phyloP scores from a whole-genome alignment of 2,113 vertebrate genomes.

The Ceyx margarethae region DNA sequence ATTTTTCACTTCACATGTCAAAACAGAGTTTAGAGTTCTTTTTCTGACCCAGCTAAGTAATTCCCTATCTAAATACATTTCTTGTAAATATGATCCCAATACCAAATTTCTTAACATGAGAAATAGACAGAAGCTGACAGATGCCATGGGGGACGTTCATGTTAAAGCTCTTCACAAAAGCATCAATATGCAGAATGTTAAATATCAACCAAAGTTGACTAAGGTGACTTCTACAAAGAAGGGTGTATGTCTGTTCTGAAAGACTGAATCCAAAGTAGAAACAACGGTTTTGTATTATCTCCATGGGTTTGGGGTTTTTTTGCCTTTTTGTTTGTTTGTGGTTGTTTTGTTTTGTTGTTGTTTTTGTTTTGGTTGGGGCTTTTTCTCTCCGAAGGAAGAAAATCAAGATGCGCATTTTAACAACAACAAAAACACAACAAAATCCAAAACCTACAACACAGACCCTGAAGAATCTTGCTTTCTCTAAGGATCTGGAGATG shows the following conservation, averaged over 20 bases:
- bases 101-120: neutral
- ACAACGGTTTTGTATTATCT: neutral
- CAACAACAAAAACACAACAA: neutral
- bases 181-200: neutral
- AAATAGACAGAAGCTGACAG: neutral
- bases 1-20: neutral
- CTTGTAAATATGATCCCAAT: neutral
- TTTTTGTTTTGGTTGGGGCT: too few species aligned
- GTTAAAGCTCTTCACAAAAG: neutral
- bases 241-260: neutral
- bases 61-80: neutral
- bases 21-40: neutral
- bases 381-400: neutral
- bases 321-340: too few species aligned
- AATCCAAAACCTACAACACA: too few species aligned
- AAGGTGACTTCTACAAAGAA: neutral
- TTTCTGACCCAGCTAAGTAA: neutral
- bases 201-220: neutral
- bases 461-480: neutral
- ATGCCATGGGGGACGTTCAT: neutral
- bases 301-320: neutral
- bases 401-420: neutral
- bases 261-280: neutral
- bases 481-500: neutral
- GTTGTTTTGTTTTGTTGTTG: too few species aligned